Percentiles rank a stretch among this genome's conserved stretches.
Conservation (phyloP, 2,888 invertebrate species). For the Punctoribates punctum region DNA sequence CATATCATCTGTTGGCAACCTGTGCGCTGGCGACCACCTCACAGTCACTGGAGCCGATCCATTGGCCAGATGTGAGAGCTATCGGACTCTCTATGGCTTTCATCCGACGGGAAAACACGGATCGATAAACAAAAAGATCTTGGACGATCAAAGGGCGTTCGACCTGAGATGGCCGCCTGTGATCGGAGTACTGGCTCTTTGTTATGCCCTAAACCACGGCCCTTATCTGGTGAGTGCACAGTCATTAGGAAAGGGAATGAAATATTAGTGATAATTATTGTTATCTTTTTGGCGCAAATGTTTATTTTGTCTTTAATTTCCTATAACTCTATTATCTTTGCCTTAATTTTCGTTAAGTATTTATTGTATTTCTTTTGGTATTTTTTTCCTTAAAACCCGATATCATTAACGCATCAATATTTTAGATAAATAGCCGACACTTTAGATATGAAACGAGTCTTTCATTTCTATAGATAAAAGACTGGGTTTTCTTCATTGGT, state of each 20-base stretch:
- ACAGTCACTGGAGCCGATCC: slow-evolving; percentile 49
- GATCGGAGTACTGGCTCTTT: slow-evolving; percentile 59
- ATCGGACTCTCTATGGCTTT: slow-evolving; percentile 43
- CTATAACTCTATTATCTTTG: background rate
- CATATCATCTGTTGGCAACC: slow-evolving; percentile 50
- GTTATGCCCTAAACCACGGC: slow-evolving; percentile 61
- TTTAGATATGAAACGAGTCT: slow-evolving; percentile 9
- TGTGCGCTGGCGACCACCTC: slow-evolving; percentile 48
- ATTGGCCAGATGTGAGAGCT: slow-evolving; percentile 45
- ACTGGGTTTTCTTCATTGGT: background rate
- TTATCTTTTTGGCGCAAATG: slow-evolving; percentile 15
- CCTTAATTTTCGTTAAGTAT: background rate
- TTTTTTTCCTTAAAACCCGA: background rate
- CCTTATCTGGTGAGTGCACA: slow-evolving; percentile 60
- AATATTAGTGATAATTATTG: background rate
- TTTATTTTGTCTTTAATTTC: background rate
- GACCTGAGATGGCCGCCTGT: slow-evolving; percentile 54
- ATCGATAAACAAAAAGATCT: slow-evolving; percentile 14
- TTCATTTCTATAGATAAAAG: background rate
- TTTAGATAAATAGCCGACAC: background rate
- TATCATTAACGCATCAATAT: slow-evolving; percentile 20
- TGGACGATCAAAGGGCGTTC: slow-evolving; percentile 50
- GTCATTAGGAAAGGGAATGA: background rate
- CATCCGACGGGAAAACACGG: background rate
- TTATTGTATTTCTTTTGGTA: background rate